phyloP scores from a whole-genome alignment of 2,113 vertebrate species.

The Phyllostomus discolor region DNA sequence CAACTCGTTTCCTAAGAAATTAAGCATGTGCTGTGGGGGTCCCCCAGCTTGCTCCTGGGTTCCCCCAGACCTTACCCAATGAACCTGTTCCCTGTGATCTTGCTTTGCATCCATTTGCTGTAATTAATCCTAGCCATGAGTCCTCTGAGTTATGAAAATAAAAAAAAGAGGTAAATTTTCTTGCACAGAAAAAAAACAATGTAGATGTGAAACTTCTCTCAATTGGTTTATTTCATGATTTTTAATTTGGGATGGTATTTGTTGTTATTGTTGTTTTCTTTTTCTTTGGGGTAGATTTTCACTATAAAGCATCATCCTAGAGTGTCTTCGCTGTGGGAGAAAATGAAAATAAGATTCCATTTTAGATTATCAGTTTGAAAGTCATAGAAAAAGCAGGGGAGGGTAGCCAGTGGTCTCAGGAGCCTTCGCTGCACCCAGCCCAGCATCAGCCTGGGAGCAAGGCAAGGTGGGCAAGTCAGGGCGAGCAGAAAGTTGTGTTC shows the following conservation, averaged over 20 bases:
- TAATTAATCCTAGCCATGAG: no score
- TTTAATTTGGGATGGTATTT: neutral
- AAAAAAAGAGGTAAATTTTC: neutral
- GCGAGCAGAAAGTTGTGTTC: neutral
- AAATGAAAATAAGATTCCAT: neutral
- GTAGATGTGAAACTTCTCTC: neutral
- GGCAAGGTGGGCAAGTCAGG: neutral
- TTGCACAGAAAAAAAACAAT: neutral
- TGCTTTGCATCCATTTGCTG: no score
- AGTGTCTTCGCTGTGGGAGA: neutral
- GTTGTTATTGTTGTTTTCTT: neutral
- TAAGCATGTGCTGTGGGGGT: no score
- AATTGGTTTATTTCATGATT: constrained; percentile 5
- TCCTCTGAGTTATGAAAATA: no score
- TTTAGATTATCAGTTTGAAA: neutral
- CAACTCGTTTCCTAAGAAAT: no score
- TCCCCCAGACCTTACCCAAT: no score
- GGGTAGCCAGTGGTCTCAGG: neutral
- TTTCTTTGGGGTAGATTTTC: neutral
- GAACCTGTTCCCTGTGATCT: no score
- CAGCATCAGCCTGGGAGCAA: neutral
- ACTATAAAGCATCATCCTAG: neutral
- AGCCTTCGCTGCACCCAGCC: neutral
- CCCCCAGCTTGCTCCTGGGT: no score
- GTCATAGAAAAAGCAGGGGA: neutral